phyloP scores from a whole-genome alignment of 2,797 vertebrate species.

The Aulostomus chinensis region DNA sequence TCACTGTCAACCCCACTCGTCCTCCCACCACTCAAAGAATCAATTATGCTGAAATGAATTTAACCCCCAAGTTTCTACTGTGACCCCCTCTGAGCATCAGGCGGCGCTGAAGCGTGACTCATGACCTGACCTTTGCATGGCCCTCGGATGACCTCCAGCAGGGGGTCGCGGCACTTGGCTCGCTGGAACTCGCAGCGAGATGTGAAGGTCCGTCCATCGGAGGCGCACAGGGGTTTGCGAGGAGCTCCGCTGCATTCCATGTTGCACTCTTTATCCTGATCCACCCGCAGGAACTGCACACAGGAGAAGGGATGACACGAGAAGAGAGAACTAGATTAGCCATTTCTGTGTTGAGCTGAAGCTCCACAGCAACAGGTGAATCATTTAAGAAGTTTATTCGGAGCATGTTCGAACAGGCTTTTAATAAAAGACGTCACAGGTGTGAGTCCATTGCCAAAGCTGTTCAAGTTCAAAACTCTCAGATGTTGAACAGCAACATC shows the following conservation, averaged over 20 bases:
- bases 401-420: conserved; percentile 9
- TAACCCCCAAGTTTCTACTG: conserved; percentile 62
- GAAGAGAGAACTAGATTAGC: conserved; percentile 33
- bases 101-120: conserved; percentile 67
- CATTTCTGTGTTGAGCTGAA: conserved; percentile 15
- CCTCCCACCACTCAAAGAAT: conserved; percentile 68
- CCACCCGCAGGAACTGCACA: conserved; percentile 91
- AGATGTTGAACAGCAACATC: background rate
- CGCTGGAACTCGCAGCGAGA: conserved; percentile 95
- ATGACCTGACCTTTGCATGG: conserved; percentile 93
- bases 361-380: conserved; percentile 26
- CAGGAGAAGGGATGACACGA: conserved; percentile 33
- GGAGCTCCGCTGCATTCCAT: conserved; percentile 86
- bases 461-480: background rate
- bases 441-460: background rate
- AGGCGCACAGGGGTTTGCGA: conserved; percentile 92
- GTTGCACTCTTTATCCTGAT: conserved; percentile 96
- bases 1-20: conserved; percentile 54
- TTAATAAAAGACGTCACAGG: background rate
- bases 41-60: conserved; percentile 75
- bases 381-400: conserved; percentile 16
- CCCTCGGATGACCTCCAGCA: conserved; percentile 91
- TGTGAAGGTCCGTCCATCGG: conserved; percentile 93
- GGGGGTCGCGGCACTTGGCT: conserved; percentile 96
- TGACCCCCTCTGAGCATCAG: conserved; percentile 51